phyloP scores from a whole-genome alignment of 2,797 vertebrate species.

The Pygocentrus nattereri region DNA sequence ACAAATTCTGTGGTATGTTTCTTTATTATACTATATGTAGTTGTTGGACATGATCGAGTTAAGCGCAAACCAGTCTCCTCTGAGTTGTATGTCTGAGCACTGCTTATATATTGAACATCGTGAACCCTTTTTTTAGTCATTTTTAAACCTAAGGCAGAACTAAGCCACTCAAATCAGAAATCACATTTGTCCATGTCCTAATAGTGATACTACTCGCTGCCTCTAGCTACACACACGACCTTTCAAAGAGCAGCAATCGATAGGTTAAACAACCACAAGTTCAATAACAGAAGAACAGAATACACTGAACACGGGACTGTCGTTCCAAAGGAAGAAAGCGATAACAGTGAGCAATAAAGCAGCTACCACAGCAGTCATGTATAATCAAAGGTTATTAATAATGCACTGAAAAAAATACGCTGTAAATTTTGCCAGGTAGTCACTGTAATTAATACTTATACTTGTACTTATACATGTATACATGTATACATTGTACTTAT shows the following conservation, averaged over 20 bases:
- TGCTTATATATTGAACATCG: not conserved
- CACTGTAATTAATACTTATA: too few relatives aligned
- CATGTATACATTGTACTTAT: too few relatives aligned
- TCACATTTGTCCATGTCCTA: not conserved
- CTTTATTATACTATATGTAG: not conserved
- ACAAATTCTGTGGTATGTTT: not conserved
- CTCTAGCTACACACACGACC: not conserved
- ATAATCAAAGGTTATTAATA: too few relatives aligned
- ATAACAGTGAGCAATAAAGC: not conserved
- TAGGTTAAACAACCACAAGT: not conserved
- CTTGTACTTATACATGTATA: too few relatives aligned
- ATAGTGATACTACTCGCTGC: not conserved
- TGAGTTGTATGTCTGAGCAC: not conserved
- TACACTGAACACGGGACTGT: not conserved
- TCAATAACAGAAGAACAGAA: too few relatives aligned
- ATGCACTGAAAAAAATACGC: too few relatives aligned
- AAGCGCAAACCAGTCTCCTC: not conserved
- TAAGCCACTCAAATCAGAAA: not conserved
- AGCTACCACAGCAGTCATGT: not conserved
- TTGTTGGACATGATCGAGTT: not conserved
- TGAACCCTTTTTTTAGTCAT: not conserved
- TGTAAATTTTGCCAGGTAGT: too few relatives aligned
- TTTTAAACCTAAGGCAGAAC: not conserved
- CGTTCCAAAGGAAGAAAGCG: not conserved
- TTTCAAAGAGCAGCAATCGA: conserved; percentile 7